Conservation (phyloP, 2,888 invertebrate species). For the Nymphalis urticae region DNA sequence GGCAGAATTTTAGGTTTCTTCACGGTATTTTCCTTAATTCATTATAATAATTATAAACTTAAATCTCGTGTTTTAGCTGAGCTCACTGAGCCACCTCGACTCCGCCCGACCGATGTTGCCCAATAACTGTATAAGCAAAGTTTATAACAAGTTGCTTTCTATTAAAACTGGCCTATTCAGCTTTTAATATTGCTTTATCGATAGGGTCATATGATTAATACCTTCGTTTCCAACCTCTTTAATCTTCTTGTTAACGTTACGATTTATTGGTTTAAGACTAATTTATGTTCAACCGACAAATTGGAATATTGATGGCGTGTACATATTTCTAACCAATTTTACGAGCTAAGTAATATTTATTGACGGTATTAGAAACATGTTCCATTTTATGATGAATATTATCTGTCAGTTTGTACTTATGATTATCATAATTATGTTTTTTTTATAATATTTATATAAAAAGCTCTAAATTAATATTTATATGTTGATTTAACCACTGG, state of each 20-base stretch:
- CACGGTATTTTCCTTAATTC: no score
- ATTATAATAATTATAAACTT: no score
- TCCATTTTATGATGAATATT: neutral
- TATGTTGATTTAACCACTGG: no score
- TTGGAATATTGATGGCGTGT: slow-evolving; percentile 39
- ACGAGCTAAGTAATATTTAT: slow-evolving; percentile 11
- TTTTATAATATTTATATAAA: neutral
- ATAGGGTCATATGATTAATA: slow-evolving; percentile 35
- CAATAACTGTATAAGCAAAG: no score
- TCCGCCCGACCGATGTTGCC: no score
- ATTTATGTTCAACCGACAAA: slow-evolving; percentile 38
- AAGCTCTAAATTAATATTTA: no score
- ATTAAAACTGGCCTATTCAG: slow-evolving; percentile 19
- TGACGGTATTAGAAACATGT: slow-evolving; percentile 1
- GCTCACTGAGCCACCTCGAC: no score
- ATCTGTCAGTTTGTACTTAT: neutral
- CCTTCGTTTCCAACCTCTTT: slow-evolving; percentile 30
- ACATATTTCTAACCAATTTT: slow-evolving; percentile 24
- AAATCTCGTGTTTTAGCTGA: no score
- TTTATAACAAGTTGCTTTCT: slow-evolving; percentile 6
- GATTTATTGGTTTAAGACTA: slow-evolving; percentile 35
- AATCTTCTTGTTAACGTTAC: slow-evolving; percentile 33
- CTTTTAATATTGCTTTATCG: slow-evolving; percentile 17
- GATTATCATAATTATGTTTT: neutral
- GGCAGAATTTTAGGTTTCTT: no score